These are phyloP conservation scores for Drosophila subquinaria DNA, from an alignment of 2,888 invertebrate genomes.

Conservation along the genomic window DNA sequence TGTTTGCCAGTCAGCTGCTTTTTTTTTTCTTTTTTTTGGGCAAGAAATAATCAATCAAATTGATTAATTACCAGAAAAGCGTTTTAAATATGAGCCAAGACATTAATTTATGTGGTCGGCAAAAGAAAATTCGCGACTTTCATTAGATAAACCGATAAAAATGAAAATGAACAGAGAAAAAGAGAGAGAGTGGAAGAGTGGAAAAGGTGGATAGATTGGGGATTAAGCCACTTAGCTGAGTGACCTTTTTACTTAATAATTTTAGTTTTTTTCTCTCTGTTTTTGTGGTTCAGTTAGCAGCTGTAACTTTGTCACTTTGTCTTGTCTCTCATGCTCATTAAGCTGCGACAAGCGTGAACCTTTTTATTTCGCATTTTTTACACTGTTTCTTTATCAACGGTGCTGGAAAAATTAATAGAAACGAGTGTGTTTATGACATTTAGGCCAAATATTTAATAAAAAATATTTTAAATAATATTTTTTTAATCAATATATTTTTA, in stretches of 20 bases:
- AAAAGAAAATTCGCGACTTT: conserved; percentile 30
- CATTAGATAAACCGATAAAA: conserved; percentile 46
- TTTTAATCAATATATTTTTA: too few relatives aligned
- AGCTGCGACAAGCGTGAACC: conserved; percentile 64
- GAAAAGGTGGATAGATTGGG: not conserved
- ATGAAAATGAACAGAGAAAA: conserved; percentile 19
- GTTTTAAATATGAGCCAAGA: conserved; percentile 66
- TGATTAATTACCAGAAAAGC: conserved; percentile 74
- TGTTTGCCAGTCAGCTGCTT: conserved; percentile 31
- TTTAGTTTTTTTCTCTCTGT: not conserved
- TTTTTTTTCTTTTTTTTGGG: conserved; percentile 19
- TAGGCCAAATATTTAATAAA: too few relatives aligned
- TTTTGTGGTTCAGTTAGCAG: conserved; percentile 42
- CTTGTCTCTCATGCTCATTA: conserved; percentile 67
- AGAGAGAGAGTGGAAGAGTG: not conserved
- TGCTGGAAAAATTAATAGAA: too few relatives aligned
- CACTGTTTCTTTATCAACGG: conserved; percentile 24
- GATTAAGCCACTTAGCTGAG: conserved; percentile 67
- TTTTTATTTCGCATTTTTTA: conserved; percentile 29
- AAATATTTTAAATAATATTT: too few relatives aligned
- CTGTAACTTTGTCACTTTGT: conserved; percentile 63
- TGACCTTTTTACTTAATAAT: conserved; percentile 32
- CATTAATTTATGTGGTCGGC: conserved; percentile 71
- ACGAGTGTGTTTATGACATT: not conserved
- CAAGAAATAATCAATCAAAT: conserved; percentile 76